These are phyloP conservation scores for Noctuana brunneofusca DNA, from an alignment of 2,888 invertebrate species.

Conservation along the genomic window DNA sequence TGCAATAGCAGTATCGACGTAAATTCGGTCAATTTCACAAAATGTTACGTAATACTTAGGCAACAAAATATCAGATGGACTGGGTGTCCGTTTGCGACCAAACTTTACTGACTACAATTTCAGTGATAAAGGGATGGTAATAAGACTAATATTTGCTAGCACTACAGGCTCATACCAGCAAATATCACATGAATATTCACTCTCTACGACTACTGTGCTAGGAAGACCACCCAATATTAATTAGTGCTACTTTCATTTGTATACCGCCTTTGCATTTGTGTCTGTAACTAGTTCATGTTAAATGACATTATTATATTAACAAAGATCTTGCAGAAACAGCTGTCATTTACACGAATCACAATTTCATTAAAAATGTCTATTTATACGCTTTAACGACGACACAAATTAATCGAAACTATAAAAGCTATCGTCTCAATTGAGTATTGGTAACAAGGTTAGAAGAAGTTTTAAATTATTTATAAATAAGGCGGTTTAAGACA, in stretches of 20 bases:
- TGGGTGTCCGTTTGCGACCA: neutral
- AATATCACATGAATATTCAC: slow-evolving; percentile 48
- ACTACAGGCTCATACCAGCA: slow-evolving; percentile 38
- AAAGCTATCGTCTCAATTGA: too few relatives aligned
- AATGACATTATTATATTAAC: too few relatives aligned
- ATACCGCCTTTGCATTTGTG: neutral
- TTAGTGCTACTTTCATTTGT: slow-evolving; percentile 34
- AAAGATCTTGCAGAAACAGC: neutral
- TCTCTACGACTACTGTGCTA: slow-evolving; percentile 39
- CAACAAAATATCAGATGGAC: neutral
- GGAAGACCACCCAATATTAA: slow-evolving; percentile 43
- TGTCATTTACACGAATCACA: neutral
- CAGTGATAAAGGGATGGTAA: slow-evolving; percentile 34
- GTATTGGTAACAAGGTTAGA: too few relatives aligned
- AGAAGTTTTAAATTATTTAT: too few relatives aligned
- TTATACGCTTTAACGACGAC: too few relatives aligned
- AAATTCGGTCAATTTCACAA: neutral
- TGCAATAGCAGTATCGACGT: too few relatives aligned
- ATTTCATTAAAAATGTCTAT: too few relatives aligned
- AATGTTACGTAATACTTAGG: neutral
- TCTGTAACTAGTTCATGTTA: neutral
- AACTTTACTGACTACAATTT: slow-evolving; percentile 13
- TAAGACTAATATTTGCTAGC: slow-evolving; percentile 15
- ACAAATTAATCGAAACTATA: too few relatives aligned
- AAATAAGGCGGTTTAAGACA: too few relatives aligned